These are phyloP conservation scores for Trichogramma pretiosum DNA, from an alignment of 1,140 invertebrate genomes.

Conservation along the genomic window DNA sequence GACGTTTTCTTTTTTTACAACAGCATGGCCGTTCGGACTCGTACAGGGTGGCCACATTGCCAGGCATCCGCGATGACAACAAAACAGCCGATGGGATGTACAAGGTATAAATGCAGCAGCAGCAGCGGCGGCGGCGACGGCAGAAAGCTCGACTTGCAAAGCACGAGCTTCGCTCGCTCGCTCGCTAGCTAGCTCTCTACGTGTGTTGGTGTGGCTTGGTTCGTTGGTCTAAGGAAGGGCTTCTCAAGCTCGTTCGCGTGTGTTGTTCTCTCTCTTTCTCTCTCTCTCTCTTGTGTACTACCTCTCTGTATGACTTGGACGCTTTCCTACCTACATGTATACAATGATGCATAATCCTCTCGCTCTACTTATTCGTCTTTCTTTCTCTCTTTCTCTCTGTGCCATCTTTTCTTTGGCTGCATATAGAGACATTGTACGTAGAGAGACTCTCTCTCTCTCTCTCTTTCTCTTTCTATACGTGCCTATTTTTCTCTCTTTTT, in stretches of 20 bases:
- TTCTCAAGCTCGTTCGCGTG: constrained; percentile 28
- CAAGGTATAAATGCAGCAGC: constrained; percentile 58
- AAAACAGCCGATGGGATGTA: constrained; percentile 84
- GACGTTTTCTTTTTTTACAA: constrained; percentile 34
- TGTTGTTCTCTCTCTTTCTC: constrained; percentile 21
- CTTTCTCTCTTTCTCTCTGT: constrained; percentile 1
- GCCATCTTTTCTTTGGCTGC: no score
- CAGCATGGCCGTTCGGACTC: constrained; percentile 89
- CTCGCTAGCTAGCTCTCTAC: no score
- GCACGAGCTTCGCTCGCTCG: constrained; percentile 22
- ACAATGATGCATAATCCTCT: no score
- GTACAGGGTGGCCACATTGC: constrained; percentile 85
- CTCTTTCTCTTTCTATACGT: background rate
- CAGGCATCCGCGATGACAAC: constrained; percentile 84
- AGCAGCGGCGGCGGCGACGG: constrained; percentile 14
- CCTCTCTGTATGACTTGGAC: background rate
- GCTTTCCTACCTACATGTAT: background rate
- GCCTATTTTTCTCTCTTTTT: constrained; percentile 10
- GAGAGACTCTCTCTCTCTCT: no score
- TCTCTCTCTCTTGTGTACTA: background rate
- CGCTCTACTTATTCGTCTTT: no score
- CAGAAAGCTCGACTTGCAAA: constrained; percentile 13
- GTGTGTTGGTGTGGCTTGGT: no score
- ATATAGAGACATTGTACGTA: no score
- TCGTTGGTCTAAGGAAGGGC: no score